These are phyloP conservation scores for Armadillidium nasatum DNA, from an alignment of 1,140 invertebrate species.

Conservation along the genomic window DNA sequence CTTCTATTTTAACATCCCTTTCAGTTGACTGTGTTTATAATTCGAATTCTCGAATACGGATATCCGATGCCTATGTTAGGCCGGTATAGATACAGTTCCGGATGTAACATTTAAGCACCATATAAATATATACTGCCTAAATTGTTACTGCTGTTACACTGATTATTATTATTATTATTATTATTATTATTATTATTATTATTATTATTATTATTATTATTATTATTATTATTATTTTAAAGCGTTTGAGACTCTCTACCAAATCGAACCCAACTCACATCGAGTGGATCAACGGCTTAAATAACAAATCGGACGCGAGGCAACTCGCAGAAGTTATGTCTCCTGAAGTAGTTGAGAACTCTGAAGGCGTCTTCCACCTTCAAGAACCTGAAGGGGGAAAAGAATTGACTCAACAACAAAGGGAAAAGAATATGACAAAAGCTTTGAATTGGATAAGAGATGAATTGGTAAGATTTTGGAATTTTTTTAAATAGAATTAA, in stretches of 20 bases:
- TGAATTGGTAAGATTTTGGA: slow-evolving; percentile 26
- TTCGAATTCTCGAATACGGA: too few species aligned
- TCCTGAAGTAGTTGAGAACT: not conserved
- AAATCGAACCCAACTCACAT: not conserved
- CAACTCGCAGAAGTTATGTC: slow-evolving; percentile 2
- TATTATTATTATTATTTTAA: not conserved
- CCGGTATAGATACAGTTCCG: too few species aligned
- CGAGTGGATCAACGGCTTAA: not conserved
- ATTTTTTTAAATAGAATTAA: too few species aligned
- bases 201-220: too few species aligned
- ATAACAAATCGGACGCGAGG: not conserved
- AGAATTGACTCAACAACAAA: not conserved
- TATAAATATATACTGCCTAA: too few species aligned
- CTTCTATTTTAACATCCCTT: too few species aligned
- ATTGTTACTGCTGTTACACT: too few species aligned
- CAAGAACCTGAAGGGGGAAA: slow-evolving; percentile 21
- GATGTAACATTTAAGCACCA: too few species aligned
- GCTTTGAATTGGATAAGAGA: slow-evolving; percentile 31
- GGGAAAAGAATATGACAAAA: slow-evolving; percentile 29
- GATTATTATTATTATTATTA: too few species aligned
- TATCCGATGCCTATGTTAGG: too few species aligned
- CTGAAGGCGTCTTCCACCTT: not conserved
- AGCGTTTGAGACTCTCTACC: not conserved
- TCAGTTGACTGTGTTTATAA: too few species aligned
- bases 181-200: too few species aligned